These are phyloP conservation scores for Vollenhovia emeryi DNA, from an alignment of 1,140 invertebrate species.

Conservation along the genomic window DNA sequence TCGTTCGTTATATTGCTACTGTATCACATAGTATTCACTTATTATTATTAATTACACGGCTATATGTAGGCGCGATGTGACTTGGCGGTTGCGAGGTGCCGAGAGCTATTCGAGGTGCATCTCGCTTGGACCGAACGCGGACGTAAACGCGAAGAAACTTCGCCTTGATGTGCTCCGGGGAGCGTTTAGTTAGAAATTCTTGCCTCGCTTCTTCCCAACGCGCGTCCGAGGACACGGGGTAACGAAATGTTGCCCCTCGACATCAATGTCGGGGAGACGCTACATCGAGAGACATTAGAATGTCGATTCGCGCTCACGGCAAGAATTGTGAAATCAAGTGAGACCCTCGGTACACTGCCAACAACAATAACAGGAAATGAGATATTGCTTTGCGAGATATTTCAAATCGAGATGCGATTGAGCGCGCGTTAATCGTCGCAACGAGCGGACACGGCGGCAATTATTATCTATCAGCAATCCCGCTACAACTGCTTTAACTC, in stretches of 20 bases:
- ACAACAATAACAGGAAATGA: constrained; percentile 41
- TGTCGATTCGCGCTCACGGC: constrained; percentile 27
- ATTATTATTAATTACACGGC: constrained; percentile 62
- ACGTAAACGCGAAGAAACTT: constrained; percentile 50
- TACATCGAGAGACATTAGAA: constrained; percentile 35
- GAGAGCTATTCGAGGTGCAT: constrained; percentile 38
- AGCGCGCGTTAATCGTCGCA: not conserved
- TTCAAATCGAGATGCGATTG: not conserved
- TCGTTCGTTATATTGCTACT: constrained; percentile 70
- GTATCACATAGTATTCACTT: constrained; percentile 74
- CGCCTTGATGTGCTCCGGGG: constrained; percentile 17
- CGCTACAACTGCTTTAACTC: not conserved
- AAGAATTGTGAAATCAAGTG: constrained; percentile 28
- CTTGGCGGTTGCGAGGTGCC: constrained; percentile 5
- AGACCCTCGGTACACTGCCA: not conserved
- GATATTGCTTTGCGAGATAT: constrained; percentile 40
- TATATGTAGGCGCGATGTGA: constrained; percentile 26
- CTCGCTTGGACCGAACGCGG: constrained; percentile 4
- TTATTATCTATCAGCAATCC: constrained; percentile 1
- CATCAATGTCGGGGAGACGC: constrained; percentile 20
- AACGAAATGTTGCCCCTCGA: constrained; percentile 39
- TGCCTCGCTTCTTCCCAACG: constrained; percentile 24
- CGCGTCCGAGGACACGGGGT: constrained; percentile 30
- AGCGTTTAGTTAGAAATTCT: constrained; percentile 44
- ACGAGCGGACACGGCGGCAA: constrained; percentile 18